These are phyloP conservation scores for Dryococelus australis DNA, from an alignment of 2,888 invertebrate genomes.

Conservation along the genomic window DNA sequence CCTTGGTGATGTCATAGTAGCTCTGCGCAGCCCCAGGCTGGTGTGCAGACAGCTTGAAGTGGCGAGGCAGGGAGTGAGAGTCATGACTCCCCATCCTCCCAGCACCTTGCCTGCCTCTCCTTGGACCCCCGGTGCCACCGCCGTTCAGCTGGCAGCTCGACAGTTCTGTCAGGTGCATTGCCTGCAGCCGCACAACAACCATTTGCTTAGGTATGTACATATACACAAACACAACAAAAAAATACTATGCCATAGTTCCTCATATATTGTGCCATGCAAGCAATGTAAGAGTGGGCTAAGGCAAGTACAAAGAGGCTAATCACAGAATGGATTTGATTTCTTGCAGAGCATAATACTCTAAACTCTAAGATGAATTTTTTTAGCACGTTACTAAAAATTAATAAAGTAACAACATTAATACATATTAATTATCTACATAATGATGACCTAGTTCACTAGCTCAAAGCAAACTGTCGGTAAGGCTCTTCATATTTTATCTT, in stretches of 20 bases:
- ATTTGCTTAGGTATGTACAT: conserved; percentile 44
- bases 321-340: no score
- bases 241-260: background rate
- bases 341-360: no score
- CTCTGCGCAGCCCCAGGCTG: conserved; percentile 79
- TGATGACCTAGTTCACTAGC: no score
- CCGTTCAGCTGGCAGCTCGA: conserved; percentile 74
- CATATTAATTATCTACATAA: no score
- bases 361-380: no score
- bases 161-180: conserved; percentile 89
- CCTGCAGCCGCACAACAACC: conserved; percentile 58
- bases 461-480: no score
- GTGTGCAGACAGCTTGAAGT: conserved; percentile 84
- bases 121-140: conserved; percentile 12
- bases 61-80: conserved; percentile 86
- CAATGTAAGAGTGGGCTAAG: no score
- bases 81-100: conserved; percentile 66
- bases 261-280: background rate
- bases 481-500: no score
- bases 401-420: no score
- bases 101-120: conserved; percentile 32
- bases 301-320: no score
- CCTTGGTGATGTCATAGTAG: conserved; percentile 93
- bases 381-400: no score
- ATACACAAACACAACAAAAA: conserved; percentile 26